Evolutionary conservation across 2,113 vertebrate species (phyloP).

Genomic region (Vulpes lagopus): DNA sequence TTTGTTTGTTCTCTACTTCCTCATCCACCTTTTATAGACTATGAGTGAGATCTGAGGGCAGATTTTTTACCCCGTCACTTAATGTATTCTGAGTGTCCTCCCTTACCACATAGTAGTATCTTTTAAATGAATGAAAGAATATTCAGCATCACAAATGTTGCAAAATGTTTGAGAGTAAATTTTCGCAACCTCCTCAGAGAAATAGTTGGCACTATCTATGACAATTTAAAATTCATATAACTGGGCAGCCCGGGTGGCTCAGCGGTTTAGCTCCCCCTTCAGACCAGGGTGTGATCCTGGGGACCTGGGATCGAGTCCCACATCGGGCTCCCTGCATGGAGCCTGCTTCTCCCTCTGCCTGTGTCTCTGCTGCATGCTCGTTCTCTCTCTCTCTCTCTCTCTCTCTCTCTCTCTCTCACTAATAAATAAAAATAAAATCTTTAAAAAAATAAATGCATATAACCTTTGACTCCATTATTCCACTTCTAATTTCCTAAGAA

Average conservation of each 20-base stretch:
- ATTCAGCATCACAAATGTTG: conserved; percentile 11
- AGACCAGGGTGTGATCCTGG: too few relatives aligned
- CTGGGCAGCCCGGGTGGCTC: too few relatives aligned
- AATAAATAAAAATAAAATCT: too few relatives aligned
- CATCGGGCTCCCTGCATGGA: too few relatives aligned
- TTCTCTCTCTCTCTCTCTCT: too few relatives aligned
- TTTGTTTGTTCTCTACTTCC: background rate
- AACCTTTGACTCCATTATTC: background rate
- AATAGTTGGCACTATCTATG: background rate
- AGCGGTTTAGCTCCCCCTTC: too few relatives aligned
- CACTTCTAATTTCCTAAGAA: background rate
- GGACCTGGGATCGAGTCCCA: too few relatives aligned
- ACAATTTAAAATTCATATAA: background rate
- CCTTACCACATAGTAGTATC: background rate
- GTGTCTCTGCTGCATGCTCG: too few relatives aligned
- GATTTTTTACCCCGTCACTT: background rate
- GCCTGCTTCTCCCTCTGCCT: too few relatives aligned
- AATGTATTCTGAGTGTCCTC: background rate
- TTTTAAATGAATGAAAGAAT: conserved; percentile 42
- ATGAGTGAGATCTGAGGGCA: background rate
- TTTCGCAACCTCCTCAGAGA: background rate
- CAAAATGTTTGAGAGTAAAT: background rate
- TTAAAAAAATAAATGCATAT: background rate
- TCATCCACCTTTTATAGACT: background rate
- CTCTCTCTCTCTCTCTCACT: too few relatives aligned